Conservation (phyloP, 1,140 invertebrate species). For the Drosophila pandora region DNA sequence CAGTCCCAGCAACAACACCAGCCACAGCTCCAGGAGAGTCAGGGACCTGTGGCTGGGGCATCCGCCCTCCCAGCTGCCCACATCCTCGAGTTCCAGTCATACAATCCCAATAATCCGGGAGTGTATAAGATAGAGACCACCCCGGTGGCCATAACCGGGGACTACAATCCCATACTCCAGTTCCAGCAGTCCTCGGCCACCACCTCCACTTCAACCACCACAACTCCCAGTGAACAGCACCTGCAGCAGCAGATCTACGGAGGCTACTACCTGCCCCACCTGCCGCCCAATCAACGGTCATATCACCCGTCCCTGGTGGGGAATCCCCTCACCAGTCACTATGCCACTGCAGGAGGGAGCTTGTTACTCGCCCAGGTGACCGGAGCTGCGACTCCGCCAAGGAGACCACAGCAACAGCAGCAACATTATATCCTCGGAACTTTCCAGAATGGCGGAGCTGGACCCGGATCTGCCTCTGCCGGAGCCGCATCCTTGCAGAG, state of each 20-base stretch:
- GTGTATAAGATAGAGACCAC: conserved; percentile 83
- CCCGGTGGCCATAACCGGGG: conserved; percentile 81
- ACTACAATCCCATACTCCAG: conserved; percentile 81
- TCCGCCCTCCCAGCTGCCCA: conserved; percentile 56
- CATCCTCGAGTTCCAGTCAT: conserved; percentile 82
- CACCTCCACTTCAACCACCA: conserved; percentile 57
- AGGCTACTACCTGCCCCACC: conserved; percentile 41
- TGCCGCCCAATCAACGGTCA: conserved; percentile 15
- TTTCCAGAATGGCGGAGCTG: conserved; percentile 54
- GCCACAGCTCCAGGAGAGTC: conserved; percentile 16
- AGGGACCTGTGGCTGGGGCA: conserved; percentile 1
- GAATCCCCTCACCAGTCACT: conserved; percentile 48
- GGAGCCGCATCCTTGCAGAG: conserved; percentile 55
- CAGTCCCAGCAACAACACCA: conserved; percentile 27
- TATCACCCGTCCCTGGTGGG: conserved; percentile 13
- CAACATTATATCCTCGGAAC: conserved; percentile 58
- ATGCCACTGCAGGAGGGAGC: conserved; percentile 37
- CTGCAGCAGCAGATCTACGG: conserved; percentile 45
- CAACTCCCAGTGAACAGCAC: conserved; percentile 57
- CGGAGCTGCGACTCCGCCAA: conserved; percentile 28
- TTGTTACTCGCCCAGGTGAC: conserved; percentile 40
- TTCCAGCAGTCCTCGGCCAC: conserved; percentile 68
- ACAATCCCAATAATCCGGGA: conserved; percentile 83
- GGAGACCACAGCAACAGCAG: conserved; percentile 35
- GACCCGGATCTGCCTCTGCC: not conserved